Evolutionary conservation across 2,113 vertebrate species (phyloP).

Genomic region (Heterotilapia buettikoferi): DNA sequence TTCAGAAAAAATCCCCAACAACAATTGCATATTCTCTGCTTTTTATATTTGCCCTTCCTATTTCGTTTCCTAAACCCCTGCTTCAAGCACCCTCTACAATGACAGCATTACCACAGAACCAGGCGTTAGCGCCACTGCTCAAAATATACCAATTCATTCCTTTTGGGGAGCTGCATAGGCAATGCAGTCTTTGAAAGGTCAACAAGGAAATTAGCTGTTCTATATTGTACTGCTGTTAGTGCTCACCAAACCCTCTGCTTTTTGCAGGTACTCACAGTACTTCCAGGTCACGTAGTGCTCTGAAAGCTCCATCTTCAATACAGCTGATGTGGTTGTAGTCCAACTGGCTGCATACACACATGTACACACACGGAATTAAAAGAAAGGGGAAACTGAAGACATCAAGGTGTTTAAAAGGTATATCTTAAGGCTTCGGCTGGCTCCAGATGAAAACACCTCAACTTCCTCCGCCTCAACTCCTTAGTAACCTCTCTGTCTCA

Average conservation of each 20-base stretch:
- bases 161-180: neutral
- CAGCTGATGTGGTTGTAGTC: slow-evolving; percentile 99
- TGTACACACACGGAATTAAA: neutral
- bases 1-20: neutral
- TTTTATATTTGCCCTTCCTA: neutral
- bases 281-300: slow-evolving; percentile 94
- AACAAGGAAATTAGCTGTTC: neutral
- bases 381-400: neutral
- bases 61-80: neutral
- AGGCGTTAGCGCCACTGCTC: neutral
- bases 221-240: neutral
- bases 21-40: neutral
- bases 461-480: neutral
- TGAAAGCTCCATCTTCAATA: slow-evolving; percentile 92
- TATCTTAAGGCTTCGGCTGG: neutral
- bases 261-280: slow-evolving; percentile 86
- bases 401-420: neutral
- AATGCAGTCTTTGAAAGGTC: slow-evolving; percentile 39
- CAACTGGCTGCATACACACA: slow-evolving; percentile 82
- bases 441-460: neutral
- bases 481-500: neutral
- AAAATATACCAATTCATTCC: neutral
- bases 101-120: neutral
- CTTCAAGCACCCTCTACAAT: neutral
- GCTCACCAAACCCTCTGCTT: neutral